Base-by-base conservation (phyloP, 2,113 vertebrate species). In the Anhinga rufa region DNA sequence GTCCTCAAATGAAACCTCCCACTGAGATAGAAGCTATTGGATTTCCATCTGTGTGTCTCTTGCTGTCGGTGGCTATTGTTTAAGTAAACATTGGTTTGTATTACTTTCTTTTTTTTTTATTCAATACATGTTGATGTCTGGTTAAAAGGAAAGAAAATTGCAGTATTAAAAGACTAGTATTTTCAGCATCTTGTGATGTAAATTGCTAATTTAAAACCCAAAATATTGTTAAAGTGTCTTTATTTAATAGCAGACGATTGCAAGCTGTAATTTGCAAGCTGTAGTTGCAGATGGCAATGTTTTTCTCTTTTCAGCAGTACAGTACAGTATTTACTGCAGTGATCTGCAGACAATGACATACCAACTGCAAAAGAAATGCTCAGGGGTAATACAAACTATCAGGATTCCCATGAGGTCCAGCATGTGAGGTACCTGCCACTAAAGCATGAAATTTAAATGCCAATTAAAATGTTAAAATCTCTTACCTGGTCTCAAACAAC, bases 211-310 rank as follows among this genome's bases (percentile, higher is more conserved):
- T 98, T 98, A 98, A 98, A 98, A 98, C 97, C 98, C 98, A 94
- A 98, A 98, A 98, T 98, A 98, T 98, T 98, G 97, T 98, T 98
- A 96, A 98, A 98, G 98, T 98, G 97, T 98, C 98, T 98, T 98
- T 98, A 98, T 98, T 98, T 98, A 98, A 98, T 98, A 97, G 97
- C 97, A 98, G 97, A 97, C 97, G 97, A 98, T 97, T 97, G 97
- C 98, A 98, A 98, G 98, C 98, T 98, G 98, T 98, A 98, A 98
- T 98, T 98, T 98, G 98, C 98, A 98, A 98, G 98, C 98, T 98
- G 98, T 95, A 98, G 97, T 97, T 98, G 97, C 98, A 98, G 98
- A 98, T 98, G 98, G 98, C 97, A 98, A 98, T 98, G 97, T 98
- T 98, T 98, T 98, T 86, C 97, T 88, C 96, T 97, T 97, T 98